These are phyloP conservation scores for Agelastica alni DNA, from an alignment of 2,888 invertebrate species.

Conservation along the genomic window DNA sequence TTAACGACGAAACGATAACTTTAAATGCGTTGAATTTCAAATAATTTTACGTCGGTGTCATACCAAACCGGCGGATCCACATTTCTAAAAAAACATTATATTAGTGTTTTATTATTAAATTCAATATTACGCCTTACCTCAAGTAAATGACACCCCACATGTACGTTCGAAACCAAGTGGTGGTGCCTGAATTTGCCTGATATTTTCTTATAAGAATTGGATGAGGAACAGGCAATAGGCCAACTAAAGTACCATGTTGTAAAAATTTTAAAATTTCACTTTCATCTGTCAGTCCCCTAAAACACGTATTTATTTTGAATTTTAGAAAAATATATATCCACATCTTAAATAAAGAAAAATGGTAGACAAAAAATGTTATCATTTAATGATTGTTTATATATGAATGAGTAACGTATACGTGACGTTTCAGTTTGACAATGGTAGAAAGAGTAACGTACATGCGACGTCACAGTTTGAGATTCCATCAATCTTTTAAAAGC, in stretches of 20 bases:
- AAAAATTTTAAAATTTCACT: conserved; percentile 98
- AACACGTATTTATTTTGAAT: too few relatives aligned
- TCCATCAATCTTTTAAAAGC: too few relatives aligned
- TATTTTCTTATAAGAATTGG: conserved; percentile 98
- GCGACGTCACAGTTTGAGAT: too few relatives aligned
- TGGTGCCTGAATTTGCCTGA: conserved; percentile 98
- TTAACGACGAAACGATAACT: conserved; percentile 40
- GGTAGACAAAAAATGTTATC: too few relatives aligned
- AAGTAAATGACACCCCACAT: conserved; percentile 99
- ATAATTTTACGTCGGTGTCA: conserved; percentile 97
- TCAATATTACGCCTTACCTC: too few relatives aligned
- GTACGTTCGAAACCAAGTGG: conserved; percentile 99
- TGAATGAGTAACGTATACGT: too few relatives aligned
- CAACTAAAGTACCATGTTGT: conserved; percentile 97
- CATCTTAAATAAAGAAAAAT: too few relatives aligned
- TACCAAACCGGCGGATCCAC: conserved; percentile 99
- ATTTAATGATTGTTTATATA: too few relatives aligned
- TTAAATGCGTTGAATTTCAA: conserved; percentile 96
- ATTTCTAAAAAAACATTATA: conserved; percentile 77
- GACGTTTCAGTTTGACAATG: too few relatives aligned
- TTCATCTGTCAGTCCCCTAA: conserved; percentile 96
- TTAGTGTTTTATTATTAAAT: too few relatives aligned
- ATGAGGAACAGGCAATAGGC: conserved; percentile 96
- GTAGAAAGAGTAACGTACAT: too few relatives aligned
- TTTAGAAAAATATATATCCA: too few relatives aligned